Conservation (phyloP, 2,888 invertebrate genomes). For the Orthosia gothica region DNA sequence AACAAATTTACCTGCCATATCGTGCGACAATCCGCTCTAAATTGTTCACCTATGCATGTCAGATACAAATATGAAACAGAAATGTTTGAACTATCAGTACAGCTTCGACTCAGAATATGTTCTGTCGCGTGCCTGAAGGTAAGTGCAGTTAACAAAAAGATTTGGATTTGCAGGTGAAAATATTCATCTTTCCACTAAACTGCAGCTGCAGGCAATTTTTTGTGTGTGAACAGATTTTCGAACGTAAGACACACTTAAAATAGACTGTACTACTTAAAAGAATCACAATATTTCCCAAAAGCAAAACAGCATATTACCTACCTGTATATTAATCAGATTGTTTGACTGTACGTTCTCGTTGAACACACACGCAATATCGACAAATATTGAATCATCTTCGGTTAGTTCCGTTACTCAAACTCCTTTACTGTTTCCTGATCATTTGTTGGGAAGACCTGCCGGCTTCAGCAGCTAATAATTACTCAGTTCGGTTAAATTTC, state of each 20-base stretch:
- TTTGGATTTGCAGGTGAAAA: neutral
- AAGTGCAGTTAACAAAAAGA: slow-evolving; percentile 14
- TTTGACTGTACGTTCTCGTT: slow-evolving; percentile 10
- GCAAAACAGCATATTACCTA: neutral
- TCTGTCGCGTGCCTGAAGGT: slow-evolving; percentile 24
- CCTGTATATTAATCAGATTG: neutral
- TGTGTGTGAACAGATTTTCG: neutral
- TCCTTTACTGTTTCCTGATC: slow-evolving; percentile 47
- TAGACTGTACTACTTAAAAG: neutral
- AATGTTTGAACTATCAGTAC: slow-evolving; percentile 61
- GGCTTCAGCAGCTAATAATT: slow-evolving; percentile 53
- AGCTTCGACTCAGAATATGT: slow-evolving; percentile 25
- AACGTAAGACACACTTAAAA: too few relatives aligned
- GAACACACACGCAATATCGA: slow-evolving; percentile 19
- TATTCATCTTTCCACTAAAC: neutral
- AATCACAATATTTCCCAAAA: neutral
- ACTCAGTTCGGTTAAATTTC: slow-evolving; percentile 17
- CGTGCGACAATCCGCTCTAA: slow-evolving; percentile 52
- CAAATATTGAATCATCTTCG: slow-evolving; percentile 47
- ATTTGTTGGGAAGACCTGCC: slow-evolving; percentile 54
- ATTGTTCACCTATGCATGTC: slow-evolving; percentile 63
- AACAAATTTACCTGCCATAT: too few relatives aligned
- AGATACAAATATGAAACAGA: slow-evolving; percentile 70
- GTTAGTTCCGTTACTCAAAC: slow-evolving; percentile 23
- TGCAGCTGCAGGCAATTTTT: neutral